Base-by-base conservation (phyloP, 1,140 invertebrate species). In the Apocrypta bakeri region DNA sequence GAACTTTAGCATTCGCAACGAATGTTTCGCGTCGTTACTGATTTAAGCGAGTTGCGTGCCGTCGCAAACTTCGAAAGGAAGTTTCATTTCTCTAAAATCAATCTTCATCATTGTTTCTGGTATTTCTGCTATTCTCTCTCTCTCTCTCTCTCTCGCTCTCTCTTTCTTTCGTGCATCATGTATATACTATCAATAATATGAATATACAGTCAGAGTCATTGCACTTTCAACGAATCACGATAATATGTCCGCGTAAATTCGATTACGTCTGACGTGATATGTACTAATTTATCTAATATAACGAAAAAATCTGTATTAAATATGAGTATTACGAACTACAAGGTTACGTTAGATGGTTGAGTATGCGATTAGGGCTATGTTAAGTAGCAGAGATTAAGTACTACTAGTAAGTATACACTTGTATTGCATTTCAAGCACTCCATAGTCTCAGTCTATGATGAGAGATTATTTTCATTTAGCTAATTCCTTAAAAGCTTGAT, bases 1-100 rank as follows among this genome's bases (percentile, higher is more conserved):
- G 87, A 88, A 88, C 87, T 88, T 87, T 88, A 84, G 83, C 85
- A 84, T 87, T 85, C 80, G 83, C 83, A 74, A 81, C 64, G 42
- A 85, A 80, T 85, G 83, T 82, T 85, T 85, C 82, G 40, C 63
- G 61, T 83, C 83, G 80, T 87, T 87, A 87, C 75, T 85, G 85
- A 87, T 87, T 86, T 81, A 86, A 87, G 83, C 85, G 81, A 85
- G 75, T 42, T 56, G 72, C 73, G 73, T 74, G 68, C 61, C 42
- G 37, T 40, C 27, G 27, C 42, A 31, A 17, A 2, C n/a, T 2
- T 7, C 29, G 31, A 31, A 21, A 24, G 0, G n/a, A 7, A 73
- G 33, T 73, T n/a, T 6, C 14, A 37, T 42, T 73, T 17, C 1
- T 48, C 27, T 8, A 27, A 31, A 21, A 12, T 71, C 68, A 8